Conservation (phyloP, 2,113 vertebrate species). For the Sminthopsis crassicaudata region DNA sequence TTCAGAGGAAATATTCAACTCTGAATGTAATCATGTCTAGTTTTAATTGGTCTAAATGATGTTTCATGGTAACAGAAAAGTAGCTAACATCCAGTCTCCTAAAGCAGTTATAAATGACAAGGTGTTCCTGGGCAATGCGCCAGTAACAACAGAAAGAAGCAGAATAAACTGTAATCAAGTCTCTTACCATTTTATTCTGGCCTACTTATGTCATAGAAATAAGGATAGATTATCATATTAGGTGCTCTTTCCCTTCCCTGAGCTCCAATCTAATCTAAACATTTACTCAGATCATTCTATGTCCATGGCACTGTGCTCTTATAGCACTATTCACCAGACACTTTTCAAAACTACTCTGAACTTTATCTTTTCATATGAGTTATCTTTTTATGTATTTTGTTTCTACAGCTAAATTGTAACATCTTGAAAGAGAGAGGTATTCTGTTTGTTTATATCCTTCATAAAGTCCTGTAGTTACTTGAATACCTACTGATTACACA, state of each 20-base stretch:
- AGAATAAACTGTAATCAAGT: neutral
- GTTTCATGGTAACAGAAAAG: slow-evolving; percentile 18
- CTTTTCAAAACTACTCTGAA: neutral
- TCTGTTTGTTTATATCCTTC: neutral
- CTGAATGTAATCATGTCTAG: neutral
- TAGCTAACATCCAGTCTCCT: neutral
- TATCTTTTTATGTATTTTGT: neutral
- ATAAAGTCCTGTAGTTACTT: neutral
- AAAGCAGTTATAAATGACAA: neutral
- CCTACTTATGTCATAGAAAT: neutral
- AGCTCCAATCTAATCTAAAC: neutral
- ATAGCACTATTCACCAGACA: neutral
- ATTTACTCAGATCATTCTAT: neutral
- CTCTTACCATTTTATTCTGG: neutral
- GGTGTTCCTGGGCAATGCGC: slow-evolving; percentile 25
- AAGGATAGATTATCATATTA: too few relatives aligned
- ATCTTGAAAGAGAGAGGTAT: neutral
- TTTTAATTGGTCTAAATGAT: slow-evolving; percentile 31
- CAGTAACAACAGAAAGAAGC: neutral
- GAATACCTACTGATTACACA: neutral
- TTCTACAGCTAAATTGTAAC: neutral
- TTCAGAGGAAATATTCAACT: slow-evolving; percentile 27
- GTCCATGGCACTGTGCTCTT: neutral
- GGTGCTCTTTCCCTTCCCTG: neutral
- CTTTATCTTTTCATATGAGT: neutral